phyloP scores from a whole-genome alignment of 2,797 vertebrate species.

The Adelosebastes latens region DNA sequence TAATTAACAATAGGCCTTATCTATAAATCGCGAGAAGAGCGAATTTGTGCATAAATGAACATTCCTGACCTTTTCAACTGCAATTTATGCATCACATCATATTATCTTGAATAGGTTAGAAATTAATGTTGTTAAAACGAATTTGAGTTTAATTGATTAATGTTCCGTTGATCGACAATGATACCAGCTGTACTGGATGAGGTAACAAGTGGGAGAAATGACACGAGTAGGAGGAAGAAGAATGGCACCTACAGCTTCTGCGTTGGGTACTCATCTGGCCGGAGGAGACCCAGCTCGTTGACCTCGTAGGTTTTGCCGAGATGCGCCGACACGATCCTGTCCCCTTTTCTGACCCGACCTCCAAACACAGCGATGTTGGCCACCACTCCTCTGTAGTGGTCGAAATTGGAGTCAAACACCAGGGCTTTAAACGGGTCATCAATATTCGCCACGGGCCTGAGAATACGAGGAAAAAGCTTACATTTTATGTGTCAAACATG shows the following conservation, averaged over 20 bases:
- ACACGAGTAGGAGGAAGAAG: not conserved
- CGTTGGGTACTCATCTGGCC: conserved; percentile 88
- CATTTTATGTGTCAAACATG: not conserved
- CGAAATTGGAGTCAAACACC: conserved; percentile 95
- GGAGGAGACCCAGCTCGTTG: conserved; percentile 92
- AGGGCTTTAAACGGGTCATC: conserved; percentile 90
- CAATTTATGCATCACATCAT: too few relatives aligned
- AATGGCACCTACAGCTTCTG: conserved; percentile 86
- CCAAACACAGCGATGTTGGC: conserved; percentile 92
- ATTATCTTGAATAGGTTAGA: too few relatives aligned
- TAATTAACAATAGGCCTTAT: too few relatives aligned
- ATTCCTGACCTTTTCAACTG: too few relatives aligned
- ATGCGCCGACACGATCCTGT: conserved; percentile 88
- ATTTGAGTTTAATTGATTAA: not conserved
- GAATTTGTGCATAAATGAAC: too few relatives aligned
- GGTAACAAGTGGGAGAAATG: not conserved
- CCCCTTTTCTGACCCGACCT: conserved; percentile 89
- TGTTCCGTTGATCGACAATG: not conserved
- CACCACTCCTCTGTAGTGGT: conserved; percentile 94
- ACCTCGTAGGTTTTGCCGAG: conserved; percentile 92
- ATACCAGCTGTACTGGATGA: not conserved
- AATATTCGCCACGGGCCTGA: conserved; percentile 83
- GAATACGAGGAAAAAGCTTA: not conserved
- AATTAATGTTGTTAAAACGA: accelerated
- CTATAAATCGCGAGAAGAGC: too few relatives aligned